Conservation (phyloP, 2,888 invertebrate species). For the Rhimphoctona megacephalus region DNA sequence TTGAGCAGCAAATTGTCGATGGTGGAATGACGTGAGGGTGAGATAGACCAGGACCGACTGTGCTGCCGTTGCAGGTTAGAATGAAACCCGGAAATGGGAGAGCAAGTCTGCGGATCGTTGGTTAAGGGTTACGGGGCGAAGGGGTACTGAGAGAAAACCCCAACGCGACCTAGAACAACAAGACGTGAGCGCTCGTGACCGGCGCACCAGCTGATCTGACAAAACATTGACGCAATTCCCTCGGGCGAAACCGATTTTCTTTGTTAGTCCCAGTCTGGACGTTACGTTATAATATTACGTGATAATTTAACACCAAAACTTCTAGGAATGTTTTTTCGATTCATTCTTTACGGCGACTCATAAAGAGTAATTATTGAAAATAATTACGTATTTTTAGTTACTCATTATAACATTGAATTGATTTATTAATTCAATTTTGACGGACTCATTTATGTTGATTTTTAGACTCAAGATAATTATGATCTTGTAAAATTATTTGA, state of each 20-base stretch:
- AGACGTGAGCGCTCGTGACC: constrained; percentile 68
- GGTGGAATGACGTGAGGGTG: background rate
- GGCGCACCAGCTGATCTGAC: constrained; percentile 74
- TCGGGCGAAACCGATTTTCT: constrained; percentile 16
- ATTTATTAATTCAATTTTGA: background rate
- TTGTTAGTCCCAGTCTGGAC: background rate
- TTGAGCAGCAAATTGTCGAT: background rate
- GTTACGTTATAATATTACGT: constrained; percentile 1
- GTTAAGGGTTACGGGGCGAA: constrained; percentile 36
- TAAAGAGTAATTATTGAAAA: background rate
- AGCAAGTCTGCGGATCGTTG: constrained; percentile 39
- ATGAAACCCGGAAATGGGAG: constrained; percentile 37
- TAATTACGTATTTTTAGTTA: background rate
- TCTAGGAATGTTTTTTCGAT: background rate
- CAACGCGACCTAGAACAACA: constrained; percentile 80
- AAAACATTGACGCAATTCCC: constrained; percentile 55
- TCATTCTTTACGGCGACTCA: background rate
- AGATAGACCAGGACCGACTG: constrained; percentile 4
- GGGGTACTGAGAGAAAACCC: constrained; percentile 66
- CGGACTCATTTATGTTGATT: background rate
- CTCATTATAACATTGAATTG: background rate
- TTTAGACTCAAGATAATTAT: background rate
- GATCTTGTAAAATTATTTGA: no score
- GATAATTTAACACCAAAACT: background rate
- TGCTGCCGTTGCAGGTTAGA: constrained; percentile 2